Evolutionary conservation across 2,113 vertebrate species (phyloP).

Genomic region (Hydrolagus affinis): DNA sequence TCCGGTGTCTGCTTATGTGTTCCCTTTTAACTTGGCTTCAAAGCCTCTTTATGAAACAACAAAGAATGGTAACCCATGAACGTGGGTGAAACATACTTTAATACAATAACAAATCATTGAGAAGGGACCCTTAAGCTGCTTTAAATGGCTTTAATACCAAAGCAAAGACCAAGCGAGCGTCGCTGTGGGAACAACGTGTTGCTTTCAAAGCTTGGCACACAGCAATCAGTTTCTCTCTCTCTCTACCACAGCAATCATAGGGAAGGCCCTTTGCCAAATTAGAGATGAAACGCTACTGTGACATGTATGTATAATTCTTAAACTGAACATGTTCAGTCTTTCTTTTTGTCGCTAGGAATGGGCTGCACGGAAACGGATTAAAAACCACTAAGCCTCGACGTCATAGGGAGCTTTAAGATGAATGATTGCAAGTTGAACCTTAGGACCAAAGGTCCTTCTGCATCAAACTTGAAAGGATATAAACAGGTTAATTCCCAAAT

Average conservation of each 20-base stretch:
- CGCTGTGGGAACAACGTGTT: background rate
- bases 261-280: slow-evolving; percentile 16
- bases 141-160: background rate
- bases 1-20: slow-evolving; percentile 16
- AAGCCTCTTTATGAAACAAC: background rate
- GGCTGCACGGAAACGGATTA: background rate
- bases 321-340: background rate
- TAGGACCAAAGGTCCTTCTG: background rate
- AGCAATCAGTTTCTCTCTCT: no score
- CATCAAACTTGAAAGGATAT: background rate
- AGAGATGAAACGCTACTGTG: background rate
- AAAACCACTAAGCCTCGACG: background rate
- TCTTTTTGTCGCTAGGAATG: background rate
- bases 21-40: slow-evolving; percentile 27
- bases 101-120: slow-evolving; percentile 4
- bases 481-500: background rate
- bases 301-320: background rate
- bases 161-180: background rate
- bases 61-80: slow-evolving; percentile 13
- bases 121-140: slow-evolving; percentile 21
- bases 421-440: background rate
- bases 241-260: slow-evolving; percentile 5
- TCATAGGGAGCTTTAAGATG: no score
- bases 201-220: background rate
- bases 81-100: slow-evolving; percentile 23